Percentiles rank a stretch among this genome's conserved stretches.
Evolutionary conservation across 2,113 vertebrate species (phyloP).

Genomic region (Cheilinus undulatus): DNA sequence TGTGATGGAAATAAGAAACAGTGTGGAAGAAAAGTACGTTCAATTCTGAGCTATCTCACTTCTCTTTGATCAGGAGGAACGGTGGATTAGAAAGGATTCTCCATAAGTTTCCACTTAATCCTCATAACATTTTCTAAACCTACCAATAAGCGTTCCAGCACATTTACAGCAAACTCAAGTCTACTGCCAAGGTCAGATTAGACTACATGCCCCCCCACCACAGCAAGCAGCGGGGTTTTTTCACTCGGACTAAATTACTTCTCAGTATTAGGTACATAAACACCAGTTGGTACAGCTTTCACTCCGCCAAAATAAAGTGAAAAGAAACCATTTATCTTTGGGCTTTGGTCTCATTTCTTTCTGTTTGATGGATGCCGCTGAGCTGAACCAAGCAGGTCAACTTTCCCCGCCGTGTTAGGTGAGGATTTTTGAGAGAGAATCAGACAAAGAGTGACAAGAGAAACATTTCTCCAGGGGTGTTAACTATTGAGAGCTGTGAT

Average conservation of each 20-base stretch:
- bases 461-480: conserved; percentile 68
- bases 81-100: conserved; percentile 78
- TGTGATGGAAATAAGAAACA: conserved; percentile 35
- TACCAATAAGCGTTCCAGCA: conserved; percentile 48
- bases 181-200: conserved; percentile 65
- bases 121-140: conserved; percentile 63
- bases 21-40: conserved; percentile 48
- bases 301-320: conserved; percentile 24
- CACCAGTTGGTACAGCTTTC: conserved; percentile 27
- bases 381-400: conserved; percentile 64
- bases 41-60: conserved; percentile 59
- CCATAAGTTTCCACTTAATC: conserved; percentile 73
- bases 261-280: conserved; percentile 31
- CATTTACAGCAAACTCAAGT: conserved; percentile 44
- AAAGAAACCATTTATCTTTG: conserved; percentile 62
- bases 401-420: conserved; percentile 44
- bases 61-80: conserved; percentile 77
- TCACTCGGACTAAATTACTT: conserved; percentile 35
- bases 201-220: conserved; percentile 27
- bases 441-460: conserved; percentile 60
- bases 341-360: conserved; percentile 48
- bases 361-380: conserved; percentile 58
- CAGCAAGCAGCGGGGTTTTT: conserved; percentile 27
- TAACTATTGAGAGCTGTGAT: conserved; percentile 62
- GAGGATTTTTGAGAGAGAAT: conserved; percentile 51